Evolutionary conservation across 2,797 vertebrate genomes (phyloP).

Genomic region (Myotis myotis): DNA sequence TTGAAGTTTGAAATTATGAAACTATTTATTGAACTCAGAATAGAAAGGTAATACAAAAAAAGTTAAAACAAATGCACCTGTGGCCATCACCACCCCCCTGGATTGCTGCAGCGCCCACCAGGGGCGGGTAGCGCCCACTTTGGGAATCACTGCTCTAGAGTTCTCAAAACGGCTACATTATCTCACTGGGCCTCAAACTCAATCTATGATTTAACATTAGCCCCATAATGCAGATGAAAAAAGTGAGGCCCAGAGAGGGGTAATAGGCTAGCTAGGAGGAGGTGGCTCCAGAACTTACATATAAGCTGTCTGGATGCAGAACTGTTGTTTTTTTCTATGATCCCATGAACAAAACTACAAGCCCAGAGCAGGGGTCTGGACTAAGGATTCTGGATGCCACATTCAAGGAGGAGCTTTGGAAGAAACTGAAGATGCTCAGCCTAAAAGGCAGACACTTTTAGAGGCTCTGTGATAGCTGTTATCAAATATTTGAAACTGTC

Average conservation of each 20-base stretch:
- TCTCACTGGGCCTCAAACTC: not conserved
- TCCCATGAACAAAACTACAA: not conserved
- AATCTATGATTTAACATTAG: not conserved
- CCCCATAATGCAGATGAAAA: not conserved
- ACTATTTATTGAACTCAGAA: no score
- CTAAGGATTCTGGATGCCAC: not conserved
- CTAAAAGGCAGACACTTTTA: not conserved
- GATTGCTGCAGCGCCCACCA: no score
- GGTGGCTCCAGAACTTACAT: not conserved
- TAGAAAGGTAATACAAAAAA: no score
- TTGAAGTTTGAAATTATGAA: no score
- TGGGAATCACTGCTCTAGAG: not conserved
- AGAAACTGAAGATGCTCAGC: not conserved
- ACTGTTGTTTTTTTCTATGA: not conserved
- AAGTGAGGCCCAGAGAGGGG: not conserved
- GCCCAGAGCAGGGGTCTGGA: not conserved
- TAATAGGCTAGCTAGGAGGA: not conserved
- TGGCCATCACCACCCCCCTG: no score
- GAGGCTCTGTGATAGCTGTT: not conserved
- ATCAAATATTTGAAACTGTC: constrained; percentile 7
- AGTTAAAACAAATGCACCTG: no score
- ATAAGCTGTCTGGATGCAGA: not conserved
- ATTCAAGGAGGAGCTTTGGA: not conserved
- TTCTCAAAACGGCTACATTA: not conserved
- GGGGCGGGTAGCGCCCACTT: no score